Evolutionary conservation across 2,113 vertebrate species (phyloP).

Genomic region (Melanerpes formicivorus): DNA sequence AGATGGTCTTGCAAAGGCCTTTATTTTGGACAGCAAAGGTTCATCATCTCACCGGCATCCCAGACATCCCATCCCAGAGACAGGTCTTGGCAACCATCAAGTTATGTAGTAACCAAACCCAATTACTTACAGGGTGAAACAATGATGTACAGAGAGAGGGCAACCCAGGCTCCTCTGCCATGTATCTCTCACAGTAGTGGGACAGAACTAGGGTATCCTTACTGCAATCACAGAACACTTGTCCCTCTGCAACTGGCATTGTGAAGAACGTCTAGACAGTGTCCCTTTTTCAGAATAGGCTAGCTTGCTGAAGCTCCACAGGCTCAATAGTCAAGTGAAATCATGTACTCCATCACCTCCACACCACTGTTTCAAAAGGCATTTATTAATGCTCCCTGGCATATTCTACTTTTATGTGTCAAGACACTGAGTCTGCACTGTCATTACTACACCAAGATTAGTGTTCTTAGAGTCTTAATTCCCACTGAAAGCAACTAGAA

Average conservation of each 20-base stretch:
- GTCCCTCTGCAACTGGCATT: not conserved
- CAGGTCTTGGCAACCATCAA: not conserved
- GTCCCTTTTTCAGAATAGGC: not conserved
- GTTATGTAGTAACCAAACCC: not conserved
- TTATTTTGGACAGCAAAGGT: not conserved
- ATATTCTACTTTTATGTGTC: not conserved
- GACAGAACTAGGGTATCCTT: not conserved
- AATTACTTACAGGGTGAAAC: not conserved
- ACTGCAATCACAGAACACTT: not conserved
- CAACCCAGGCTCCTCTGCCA: not conserved
- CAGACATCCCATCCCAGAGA: not conserved
- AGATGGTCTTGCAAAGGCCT: accelerated
- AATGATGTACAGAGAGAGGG: not conserved
- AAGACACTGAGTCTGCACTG: not conserved
- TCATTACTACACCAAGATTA: not conserved
- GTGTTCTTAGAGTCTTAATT: not conserved
- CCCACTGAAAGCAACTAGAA: not conserved
- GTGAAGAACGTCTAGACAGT: not conserved
- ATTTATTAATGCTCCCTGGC: not conserved
- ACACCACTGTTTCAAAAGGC: not conserved
- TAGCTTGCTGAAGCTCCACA: not conserved
- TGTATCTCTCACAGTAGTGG: not conserved
- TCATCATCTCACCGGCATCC: not conserved
- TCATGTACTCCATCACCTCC: not conserved
- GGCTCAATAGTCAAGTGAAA: not conserved